Base-by-base conservation (phyloP, 35 echinoderm and acorn worm species). In the Patiria miniata region DNA sequence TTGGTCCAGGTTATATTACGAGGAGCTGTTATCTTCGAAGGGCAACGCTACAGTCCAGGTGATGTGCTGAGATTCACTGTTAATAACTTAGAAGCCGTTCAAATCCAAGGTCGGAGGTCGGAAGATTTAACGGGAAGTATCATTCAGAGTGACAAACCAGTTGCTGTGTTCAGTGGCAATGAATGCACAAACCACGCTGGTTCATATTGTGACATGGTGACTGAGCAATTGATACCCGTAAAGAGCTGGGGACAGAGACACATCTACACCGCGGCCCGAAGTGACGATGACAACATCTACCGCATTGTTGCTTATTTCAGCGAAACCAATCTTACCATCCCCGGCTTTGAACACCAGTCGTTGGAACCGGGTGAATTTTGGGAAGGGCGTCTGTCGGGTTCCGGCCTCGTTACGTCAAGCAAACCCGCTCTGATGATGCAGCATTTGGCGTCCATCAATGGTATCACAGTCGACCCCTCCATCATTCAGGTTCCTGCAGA, bases 181-280 rank as follows among this genome's bases (percentile, higher is more conserved):
- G 23, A 52, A 39, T 92, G 90, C 73, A 83, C 44, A n/a, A 3
- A 5, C 30, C 59, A 51, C 59, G 17, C n/a, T 14, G 56, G 57
- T 3, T 86, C 89, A 2, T 2, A 0, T 18, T 92, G 90, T 54
- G 84, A 92, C n/a, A 77, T 40, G 1, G 40, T 87, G 5, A 79
- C 42, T 0, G 90, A 92, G 42, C 90, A 92, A 54, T 39, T 87
- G 26, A 37, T 92, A 34, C 90, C 90, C 17, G 78, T 92, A 4
- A 68, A 77, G 18, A 87, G 85, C 73, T 92, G 83, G 90, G 90
- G 90, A n/a, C 78, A 40, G 52, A 52, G 32, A 85, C 86, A 93
- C 53, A 89, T 93, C 3, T 93, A 85, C 61, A 93, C 86, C 12
- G 65, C 86, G 51, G 56, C 65, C 17, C 77, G 73, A 77, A 30